Evolutionary conservation across 2,113 vertebrate species (phyloP).

Genomic region (Nicator chloris): DNA sequence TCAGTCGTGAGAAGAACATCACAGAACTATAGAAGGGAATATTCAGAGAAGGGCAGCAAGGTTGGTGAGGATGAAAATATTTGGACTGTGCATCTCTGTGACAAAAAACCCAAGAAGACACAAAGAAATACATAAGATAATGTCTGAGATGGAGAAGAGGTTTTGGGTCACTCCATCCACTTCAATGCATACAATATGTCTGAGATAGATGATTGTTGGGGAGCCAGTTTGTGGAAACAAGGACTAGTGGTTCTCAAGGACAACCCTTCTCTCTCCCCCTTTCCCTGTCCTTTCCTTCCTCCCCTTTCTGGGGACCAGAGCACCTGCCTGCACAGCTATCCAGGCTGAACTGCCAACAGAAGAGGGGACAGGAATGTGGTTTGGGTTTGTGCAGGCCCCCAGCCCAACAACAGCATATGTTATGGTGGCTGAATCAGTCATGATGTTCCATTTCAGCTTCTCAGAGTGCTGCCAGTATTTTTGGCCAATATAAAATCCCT

Average conservation of each 20-base stretch:
- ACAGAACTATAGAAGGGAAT: background rate
- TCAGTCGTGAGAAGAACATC: background rate
- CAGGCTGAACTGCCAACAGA: background rate
- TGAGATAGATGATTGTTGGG: background rate
- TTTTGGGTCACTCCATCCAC: background rate
- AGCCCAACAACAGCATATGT: background rate
- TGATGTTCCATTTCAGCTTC: background rate
- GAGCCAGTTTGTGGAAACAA: background rate
- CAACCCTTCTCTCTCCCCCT: background rate
- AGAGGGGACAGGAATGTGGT: background rate
- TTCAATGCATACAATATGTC: background rate
- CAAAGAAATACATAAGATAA: background rate
- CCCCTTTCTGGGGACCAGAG: background rate
- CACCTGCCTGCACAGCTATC: background rate
- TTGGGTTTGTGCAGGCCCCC: background rate
- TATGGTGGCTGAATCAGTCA: background rate
- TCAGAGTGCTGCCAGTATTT: background rate
- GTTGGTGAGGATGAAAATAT: background rate
- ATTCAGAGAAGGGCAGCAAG: background rate
- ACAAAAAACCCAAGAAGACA: background rate
- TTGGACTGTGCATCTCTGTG: background rate
- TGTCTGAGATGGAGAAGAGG: background rate
- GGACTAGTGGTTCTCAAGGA: background rate
- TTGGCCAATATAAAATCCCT: background rate
- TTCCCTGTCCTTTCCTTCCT: background rate